Conservation (phyloP, 2,888 invertebrate genomes). For the Chalcosyrphus nemorum region DNA sequence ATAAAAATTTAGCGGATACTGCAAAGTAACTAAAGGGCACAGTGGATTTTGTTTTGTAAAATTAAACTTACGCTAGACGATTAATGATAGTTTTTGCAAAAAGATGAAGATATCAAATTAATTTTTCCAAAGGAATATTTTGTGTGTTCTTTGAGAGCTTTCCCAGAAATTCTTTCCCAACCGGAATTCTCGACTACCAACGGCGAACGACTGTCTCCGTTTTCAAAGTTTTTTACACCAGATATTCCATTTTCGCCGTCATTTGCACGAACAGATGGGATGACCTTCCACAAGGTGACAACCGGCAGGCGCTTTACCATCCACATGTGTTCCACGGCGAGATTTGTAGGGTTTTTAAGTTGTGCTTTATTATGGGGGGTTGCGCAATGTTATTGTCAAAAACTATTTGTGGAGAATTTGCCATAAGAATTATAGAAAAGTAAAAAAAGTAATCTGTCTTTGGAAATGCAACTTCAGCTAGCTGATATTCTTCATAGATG, state of each 20-base stretch:
- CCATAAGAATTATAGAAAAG: too few relatives aligned
- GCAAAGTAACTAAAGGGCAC: not conserved
- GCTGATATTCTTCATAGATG: too few relatives aligned
- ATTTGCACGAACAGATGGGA: slow-evolving; percentile 17
- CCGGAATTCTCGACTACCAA: slow-evolving; percentile 59
- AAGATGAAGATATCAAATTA: slow-evolving; percentile 19
- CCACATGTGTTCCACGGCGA: slow-evolving; percentile 32
- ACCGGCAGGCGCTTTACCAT: slow-evolving; percentile 30
- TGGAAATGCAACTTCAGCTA: too few relatives aligned
- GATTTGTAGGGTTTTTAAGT: slow-evolving; percentile 16
- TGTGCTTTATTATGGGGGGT: not conserved
- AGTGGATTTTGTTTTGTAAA: not conserved
- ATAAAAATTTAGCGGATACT: not conserved
- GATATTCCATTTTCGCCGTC: slow-evolving; percentile 50
- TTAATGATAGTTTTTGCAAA: slow-evolving; percentile 46
- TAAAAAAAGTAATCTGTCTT: too few relatives aligned
- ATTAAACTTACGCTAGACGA: slow-evolving; percentile 53
- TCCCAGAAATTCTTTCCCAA: slow-evolving; percentile 36
- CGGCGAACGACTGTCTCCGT: slow-evolving; percentile 64
- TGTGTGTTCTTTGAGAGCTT: slow-evolving; percentile 13
- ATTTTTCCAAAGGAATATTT: slow-evolving; percentile 22
- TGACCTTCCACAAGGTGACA: slow-evolving; percentile 73
- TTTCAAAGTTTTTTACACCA: slow-evolving; percentile 36
- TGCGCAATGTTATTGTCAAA: not conserved
- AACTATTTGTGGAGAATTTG: too few relatives aligned